These are phyloP conservation scores for Pandemis cinnamomeana DNA, from an alignment of 2,888 invertebrate species.

Conservation along the genomic window DNA sequence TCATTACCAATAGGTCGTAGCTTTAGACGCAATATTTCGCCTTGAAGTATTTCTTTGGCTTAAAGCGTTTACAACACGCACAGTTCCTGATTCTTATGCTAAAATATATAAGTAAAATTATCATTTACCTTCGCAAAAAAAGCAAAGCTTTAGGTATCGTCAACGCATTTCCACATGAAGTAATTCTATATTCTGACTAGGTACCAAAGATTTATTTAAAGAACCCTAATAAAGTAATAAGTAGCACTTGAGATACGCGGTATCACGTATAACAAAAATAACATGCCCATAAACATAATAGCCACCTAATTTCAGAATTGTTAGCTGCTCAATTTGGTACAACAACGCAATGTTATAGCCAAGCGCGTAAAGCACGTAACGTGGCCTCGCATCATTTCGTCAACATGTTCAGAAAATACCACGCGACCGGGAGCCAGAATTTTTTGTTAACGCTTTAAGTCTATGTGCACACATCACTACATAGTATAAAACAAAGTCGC, in stretches of 20 bases:
- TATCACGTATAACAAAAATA: conserved; percentile 50
- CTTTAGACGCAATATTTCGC: too few species aligned
- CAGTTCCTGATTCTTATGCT: too few species aligned
- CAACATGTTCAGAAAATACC: conserved; percentile 7
- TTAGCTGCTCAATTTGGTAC: conserved; percentile 35
- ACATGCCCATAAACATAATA: conserved; percentile 49
- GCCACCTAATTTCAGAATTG: conserved; percentile 37
- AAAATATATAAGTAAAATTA: too few species aligned
- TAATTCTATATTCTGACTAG: too few species aligned
- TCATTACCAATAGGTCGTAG: too few species aligned
- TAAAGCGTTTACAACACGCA: too few species aligned
- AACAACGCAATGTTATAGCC: conserved; percentile 28
- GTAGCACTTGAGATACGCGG: conserved; percentile 7
- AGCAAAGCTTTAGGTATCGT: too few species aligned
- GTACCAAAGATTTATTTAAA: background rate
- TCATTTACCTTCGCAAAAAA: too few species aligned
- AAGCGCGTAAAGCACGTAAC: conserved; percentile 44
- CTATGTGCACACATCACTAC: background rate
- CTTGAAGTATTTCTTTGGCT: too few species aligned
- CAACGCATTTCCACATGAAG: too few species aligned
- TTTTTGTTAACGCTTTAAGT: background rate
- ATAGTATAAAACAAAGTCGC: too few species aligned
- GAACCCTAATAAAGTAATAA: conserved; percentile 20
- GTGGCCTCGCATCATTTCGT: conserved; percentile 53
- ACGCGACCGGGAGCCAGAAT: background rate